These are phyloP conservation scores for Esox niger DNA, from an alignment of 2,113 vertebrate species.

Conservation along the genomic window DNA sequence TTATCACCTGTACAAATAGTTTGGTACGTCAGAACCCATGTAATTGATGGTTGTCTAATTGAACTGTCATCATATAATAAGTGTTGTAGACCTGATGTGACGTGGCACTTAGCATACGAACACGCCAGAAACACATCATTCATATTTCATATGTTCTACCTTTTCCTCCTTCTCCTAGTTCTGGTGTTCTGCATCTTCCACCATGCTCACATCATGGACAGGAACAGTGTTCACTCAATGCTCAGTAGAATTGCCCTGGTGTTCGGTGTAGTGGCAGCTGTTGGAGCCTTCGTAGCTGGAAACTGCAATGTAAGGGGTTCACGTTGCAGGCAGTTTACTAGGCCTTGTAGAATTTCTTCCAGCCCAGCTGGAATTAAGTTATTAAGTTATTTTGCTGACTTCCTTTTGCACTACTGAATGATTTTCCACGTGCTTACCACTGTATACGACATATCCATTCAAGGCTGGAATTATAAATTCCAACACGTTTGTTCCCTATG, in stretches of 20 bases:
- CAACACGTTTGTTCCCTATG: too few species aligned
- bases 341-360: too few species aligned
- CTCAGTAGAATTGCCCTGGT: conserved; percentile 62
- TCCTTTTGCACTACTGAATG: too few species aligned
- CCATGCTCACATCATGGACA: conserved; percentile 74
- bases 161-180: conserved; percentile 51
- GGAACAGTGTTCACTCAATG: conserved; percentile 42
- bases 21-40: not conserved
- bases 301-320: conserved; percentile 74
- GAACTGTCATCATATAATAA: not conserved
- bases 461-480: too few species aligned
- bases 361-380: too few species aligned
- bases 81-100: not conserved
- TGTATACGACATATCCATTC: too few species aligned
- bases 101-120: not conserved
- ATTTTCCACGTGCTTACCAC: too few species aligned
- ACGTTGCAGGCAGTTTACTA: not conserved
- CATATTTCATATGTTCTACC: not conserved
- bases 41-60: not conserved
- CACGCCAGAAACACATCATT: not conserved
- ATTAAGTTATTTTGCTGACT: too few species aligned
- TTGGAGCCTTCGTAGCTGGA: conserved; percentile 68
- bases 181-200: conserved; percentile 71
- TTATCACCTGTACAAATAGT: too few species aligned
- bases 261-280: conserved; percentile 59